Evolutionary conservation across 37 sponge, comb jelly and placozoan genomes (phyloP).

Genomic region (Geodia barretti): DNA sequence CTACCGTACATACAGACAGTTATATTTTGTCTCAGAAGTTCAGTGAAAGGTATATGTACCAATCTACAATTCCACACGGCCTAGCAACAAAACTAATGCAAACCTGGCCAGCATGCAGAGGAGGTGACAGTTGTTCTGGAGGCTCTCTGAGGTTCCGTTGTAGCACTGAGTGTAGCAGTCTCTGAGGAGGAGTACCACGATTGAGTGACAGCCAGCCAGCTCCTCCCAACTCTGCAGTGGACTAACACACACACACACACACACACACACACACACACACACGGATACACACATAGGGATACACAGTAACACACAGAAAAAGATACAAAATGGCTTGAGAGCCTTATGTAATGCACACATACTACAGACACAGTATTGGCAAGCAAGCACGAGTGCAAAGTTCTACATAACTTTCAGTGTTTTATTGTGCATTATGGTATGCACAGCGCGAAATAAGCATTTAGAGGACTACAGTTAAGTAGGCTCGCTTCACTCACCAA

Average conservation of each 20-base stretch:
- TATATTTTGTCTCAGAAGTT: too few species aligned
- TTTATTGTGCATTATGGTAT: too few species aligned
- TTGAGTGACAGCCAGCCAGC: constrained; percentile 3
- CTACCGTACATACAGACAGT: neutral
- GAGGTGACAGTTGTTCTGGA: constrained; percentile 27
- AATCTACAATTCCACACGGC: too few species aligned
- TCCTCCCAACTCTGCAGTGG: constrained; percentile 43
- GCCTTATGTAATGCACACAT: too few species aligned
- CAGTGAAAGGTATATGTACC: neutral
- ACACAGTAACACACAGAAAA: neutral
- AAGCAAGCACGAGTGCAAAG: too few species aligned
- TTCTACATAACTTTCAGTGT: too few species aligned
- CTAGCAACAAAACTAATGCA: too few species aligned
- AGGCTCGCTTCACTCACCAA: too few species aligned
- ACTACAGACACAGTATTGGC: too few species aligned
- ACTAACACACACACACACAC: constrained; percentile 4
- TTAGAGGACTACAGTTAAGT: too few species aligned
- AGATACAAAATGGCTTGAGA: neutral
- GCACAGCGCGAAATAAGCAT: too few species aligned
- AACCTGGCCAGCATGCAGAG: constrained; percentile 75
- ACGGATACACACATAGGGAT: neutral
- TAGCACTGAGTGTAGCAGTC: constrained; percentile 16
- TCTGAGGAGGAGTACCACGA: constrained; percentile 40
- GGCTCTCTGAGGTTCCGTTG: constrained; percentile 1
- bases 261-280: constrained; percentile 1